Evolutionary conservation across 1,140 invertebrate species (phyloP), one percentile per base, ranked within the genome.

Genomic region (Ceratosolen fusciceps): DNA sequence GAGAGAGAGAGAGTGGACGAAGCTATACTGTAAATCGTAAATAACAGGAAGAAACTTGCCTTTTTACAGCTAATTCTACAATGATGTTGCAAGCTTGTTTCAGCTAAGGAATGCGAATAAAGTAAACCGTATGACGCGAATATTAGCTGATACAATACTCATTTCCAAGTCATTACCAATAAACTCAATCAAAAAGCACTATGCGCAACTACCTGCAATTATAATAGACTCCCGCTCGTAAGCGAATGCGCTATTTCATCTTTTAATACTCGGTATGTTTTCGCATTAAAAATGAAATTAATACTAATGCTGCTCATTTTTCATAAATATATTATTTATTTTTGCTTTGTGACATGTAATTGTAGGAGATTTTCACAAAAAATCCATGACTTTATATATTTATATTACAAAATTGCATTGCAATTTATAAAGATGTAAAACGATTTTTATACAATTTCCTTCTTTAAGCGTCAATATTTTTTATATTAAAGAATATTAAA

Each of bases 51-150:
- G 9, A 67, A 19, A 76, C 70, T 72, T 54, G 26, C 16, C 68
- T 71, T 24, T n/a, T 65, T 65, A 8, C 26, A 65, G 60, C 60
- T 65, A 16, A 21, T 65, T 65, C 60, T 65, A 65, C 60, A 37
- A 14, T 37, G 31, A 37, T 37, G 19, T 34, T 34, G 21, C 12
- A 34, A 5, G 12, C 19, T 29, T 37, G 14, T n/a, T 65, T 37
- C 14, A 8, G 0, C 1, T 0, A n/a, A 37, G 21, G 31, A 37
- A 65, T n/a, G 60, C 21, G 60, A 1, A n/a, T 60, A 31, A 60
- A 60, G 29, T 31, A 60, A 60, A 4, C 8, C 1, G 10, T 31
- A 65, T 19, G 60, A n/a, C 4, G 2, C 16, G 1, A 62, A 52
- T 52, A 52, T 52, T 52, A 19, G 49, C 43, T 52, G 49, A 52